A percentile compares a stretch with the other conserved stretches of the same genome.
phyloP scores from a whole-genome alignment of 2,888 invertebrate genomes.

The Cosmia pyralina region DNA sequence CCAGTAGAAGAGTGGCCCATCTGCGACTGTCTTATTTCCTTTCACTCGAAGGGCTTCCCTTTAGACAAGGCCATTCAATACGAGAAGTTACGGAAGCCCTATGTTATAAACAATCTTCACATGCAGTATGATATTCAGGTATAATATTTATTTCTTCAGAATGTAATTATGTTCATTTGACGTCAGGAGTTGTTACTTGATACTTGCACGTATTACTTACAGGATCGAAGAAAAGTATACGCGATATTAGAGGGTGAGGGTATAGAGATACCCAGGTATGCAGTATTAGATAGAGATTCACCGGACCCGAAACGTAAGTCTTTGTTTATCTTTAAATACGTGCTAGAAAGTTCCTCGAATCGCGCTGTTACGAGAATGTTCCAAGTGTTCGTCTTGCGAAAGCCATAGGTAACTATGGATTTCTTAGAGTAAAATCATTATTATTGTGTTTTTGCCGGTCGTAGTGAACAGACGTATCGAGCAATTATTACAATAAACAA shows the following conservation, averaged over 20 bases:
- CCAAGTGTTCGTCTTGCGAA: slow-evolving; percentile 1
- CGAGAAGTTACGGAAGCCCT: slow-evolving; percentile 97
- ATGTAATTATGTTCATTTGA: slow-evolving; percentile 25
- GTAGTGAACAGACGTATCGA: no score
- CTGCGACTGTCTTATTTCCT: slow-evolving; percentile 99
- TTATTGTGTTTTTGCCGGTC: no score
- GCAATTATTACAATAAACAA: no score
- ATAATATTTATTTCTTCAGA: not conserved
- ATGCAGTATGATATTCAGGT: slow-evolving; percentile 99
- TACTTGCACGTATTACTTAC: slow-evolving; percentile 64
- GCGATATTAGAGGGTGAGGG: slow-evolving; percentile 97
- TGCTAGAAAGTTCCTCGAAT: slow-evolving; percentile 20
- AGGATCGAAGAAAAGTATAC: slow-evolving; percentile 98
- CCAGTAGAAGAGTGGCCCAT: slow-evolving; percentile 99
- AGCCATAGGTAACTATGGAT: not conserved
- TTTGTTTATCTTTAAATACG: slow-evolving; percentile 11
- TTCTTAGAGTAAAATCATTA: not conserved
- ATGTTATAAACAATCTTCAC: slow-evolving; percentile 99
- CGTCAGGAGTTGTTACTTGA: slow-evolving; percentile 43
- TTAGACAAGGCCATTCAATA: slow-evolving; percentile 99
- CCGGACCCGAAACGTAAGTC: slow-evolving; percentile 96
- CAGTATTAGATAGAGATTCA: slow-evolving; percentile 98
- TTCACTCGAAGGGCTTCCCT: slow-evolving; percentile 99
- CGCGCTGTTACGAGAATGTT: slow-evolving; percentile 11
- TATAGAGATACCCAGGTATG: slow-evolving; percentile 99